These are phyloP conservation scores for Menura novaehollandiae DNA, from an alignment of 2,113 vertebrate genomes.

Conservation along the genomic window DNA sequence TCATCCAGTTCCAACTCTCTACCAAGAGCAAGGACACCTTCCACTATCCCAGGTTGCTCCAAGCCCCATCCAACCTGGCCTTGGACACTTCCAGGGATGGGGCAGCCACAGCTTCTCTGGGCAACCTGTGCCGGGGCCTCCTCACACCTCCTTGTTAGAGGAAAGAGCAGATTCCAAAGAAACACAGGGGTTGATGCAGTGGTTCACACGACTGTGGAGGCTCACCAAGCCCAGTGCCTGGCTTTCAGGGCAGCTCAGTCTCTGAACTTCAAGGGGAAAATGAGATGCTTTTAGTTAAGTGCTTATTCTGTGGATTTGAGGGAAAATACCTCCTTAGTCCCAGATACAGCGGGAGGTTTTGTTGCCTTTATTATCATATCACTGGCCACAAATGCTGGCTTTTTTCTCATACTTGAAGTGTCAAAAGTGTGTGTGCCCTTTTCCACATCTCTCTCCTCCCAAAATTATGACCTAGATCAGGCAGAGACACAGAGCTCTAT, in stretches of 20 bases:
- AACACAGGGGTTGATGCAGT: not conserved
- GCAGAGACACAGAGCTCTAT: not conserved
- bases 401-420: not conserved
- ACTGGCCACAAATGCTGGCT: not conserved
- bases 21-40: not conserved
- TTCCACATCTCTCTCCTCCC: not conserved
- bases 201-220: not conserved
- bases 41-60: accelerated
- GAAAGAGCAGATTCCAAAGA: not conserved
- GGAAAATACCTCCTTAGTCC: not conserved
- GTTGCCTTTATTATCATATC: not conserved
- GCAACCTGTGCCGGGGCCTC: not conserved
- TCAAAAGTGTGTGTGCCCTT: not conserved
- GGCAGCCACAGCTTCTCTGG: not conserved
- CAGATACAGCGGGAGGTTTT: not conserved
- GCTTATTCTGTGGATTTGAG: not conserved
- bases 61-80: not conserved
- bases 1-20: not conserved
- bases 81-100: not conserved
- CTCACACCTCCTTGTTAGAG: not conserved
- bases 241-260: not conserved
- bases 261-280: not conserved
- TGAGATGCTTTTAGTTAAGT: not conserved
- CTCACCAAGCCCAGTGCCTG: not conserved
- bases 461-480: not conserved